Conservation (phyloP, 2,888 invertebrate genomes). For the Stenodera caucasica region DNA sequence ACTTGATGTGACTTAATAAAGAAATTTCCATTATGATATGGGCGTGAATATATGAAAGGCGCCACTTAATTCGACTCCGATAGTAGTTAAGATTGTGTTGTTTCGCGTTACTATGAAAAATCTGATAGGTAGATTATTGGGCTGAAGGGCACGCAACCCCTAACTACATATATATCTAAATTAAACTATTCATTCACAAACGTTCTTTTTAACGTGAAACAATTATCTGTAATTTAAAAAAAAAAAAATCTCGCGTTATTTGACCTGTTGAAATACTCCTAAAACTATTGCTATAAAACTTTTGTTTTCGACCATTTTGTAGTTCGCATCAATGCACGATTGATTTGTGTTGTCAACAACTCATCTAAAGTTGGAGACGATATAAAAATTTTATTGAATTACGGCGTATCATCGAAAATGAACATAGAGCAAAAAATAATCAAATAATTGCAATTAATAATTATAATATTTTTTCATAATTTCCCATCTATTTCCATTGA, state of each 20-base stretch:
- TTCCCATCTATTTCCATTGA: too few relatives aligned
- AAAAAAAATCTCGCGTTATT: not conserved
- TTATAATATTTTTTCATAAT: too few relatives aligned
- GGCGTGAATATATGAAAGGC: slow-evolving; percentile 39
- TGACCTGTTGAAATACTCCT: not conserved
- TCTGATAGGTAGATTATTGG: slow-evolving; percentile 31
- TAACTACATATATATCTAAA: not conserved
- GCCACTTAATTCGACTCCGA: slow-evolving; percentile 41
- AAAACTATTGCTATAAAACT: too few relatives aligned
- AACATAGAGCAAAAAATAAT: not conserved
- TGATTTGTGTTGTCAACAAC: not conserved
- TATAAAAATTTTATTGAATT: not conserved
- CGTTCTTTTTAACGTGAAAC: not conserved
- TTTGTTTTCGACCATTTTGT: not conserved
- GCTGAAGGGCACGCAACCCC: not conserved
- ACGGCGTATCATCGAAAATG: too few relatives aligned
- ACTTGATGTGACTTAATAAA: slow-evolving; percentile 23
- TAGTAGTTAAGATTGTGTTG: slow-evolving; percentile 40
- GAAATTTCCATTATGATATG: slow-evolving; percentile 41
- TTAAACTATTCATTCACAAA: not conserved
- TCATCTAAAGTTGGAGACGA: not conserved
- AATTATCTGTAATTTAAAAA: too few relatives aligned
- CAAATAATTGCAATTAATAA: not conserved
- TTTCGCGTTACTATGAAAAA: slow-evolving; percentile 40
- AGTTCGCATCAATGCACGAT: not conserved